Evolutionary conservation across 2,888 invertebrate species (phyloP).

Genomic region (Lacanobia wlatinum): DNA sequence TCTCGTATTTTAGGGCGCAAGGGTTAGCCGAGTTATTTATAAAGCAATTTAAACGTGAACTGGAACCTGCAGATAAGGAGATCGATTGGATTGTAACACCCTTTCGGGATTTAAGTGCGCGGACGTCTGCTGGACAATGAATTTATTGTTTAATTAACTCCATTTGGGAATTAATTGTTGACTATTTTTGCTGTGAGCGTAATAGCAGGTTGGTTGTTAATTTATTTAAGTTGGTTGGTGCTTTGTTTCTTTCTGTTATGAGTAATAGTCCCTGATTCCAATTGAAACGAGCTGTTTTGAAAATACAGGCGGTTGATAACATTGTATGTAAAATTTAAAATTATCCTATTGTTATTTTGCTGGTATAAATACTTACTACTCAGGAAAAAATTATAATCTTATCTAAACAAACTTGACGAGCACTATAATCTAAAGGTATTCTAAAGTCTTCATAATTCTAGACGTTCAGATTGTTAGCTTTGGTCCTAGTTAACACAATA

Average conservation of each 20-base stretch:
- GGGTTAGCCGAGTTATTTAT: conserved; percentile 88
- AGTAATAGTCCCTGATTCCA: not conserved
- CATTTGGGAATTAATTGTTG: conserved; percentile 52
- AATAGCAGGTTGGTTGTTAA: not conserved
- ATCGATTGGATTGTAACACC: conserved; percentile 75
- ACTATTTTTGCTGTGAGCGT: conserved; percentile 33
- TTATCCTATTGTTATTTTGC: too few species aligned
- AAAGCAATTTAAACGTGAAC: conserved; percentile 88
- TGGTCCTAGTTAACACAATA: conserved; percentile 4
- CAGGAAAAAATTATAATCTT: too few species aligned
- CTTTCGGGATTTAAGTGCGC: conserved; percentile 63
- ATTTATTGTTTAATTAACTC: conserved; percentile 65
- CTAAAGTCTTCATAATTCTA: not conserved
- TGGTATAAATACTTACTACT: too few species aligned
- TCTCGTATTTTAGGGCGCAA: conserved; percentile 75
- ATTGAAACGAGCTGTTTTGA: not conserved
- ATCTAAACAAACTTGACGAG: not conserved
- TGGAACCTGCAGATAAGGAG: conserved; percentile 83
- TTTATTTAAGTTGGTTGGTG: not conserved
- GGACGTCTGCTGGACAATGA: conserved; percentile 55
- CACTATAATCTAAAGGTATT: not conserved
- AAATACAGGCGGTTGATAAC: not conserved
- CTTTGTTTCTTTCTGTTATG: not conserved
- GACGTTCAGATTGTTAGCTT: conserved; percentile 1
- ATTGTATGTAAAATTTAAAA: not conserved